phyloP scores from a whole-genome alignment of 2,888 invertebrate genomes.

The Epicampocera succincta region DNA sequence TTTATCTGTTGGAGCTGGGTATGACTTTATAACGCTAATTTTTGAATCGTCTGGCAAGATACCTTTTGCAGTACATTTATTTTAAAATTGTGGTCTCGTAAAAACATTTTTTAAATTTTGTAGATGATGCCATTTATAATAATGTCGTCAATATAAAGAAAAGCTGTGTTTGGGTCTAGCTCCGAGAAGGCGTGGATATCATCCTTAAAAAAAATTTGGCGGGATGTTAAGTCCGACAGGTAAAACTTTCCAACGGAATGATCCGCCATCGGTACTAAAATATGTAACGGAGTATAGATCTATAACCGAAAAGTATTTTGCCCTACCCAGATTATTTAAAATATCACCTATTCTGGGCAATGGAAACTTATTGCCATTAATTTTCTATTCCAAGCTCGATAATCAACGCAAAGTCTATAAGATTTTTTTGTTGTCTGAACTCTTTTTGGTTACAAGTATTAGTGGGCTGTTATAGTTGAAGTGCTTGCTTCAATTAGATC shows the following conservation, averaged over 20 bases:
- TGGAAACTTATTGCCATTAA: not conserved
- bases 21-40: too few species aligned
- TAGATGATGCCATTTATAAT: conserved; percentile 58
- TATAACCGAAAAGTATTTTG: conserved; percentile 6
- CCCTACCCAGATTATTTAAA: conserved; percentile 6
- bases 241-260: conserved; percentile 51
- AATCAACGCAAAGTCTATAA: conserved; percentile 25
- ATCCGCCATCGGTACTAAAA: conserved; percentile 7
- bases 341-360: not conserved
- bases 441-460: not conserved
- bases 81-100: too few species aligned
- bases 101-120: conserved; percentile 28
- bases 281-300: conserved; percentile 29
- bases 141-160: conserved; percentile 71
- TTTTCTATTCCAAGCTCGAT: conserved; percentile 10
- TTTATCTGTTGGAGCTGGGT: too few species aligned
- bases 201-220: conserved; percentile 69
- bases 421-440: not conserved
- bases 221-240: conserved; percentile 70
- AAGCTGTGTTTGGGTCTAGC: conserved; percentile 35
- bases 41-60: too few species aligned
- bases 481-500: not conserved
- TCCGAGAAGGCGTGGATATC: conserved; percentile 72
- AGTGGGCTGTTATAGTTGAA: not conserved
- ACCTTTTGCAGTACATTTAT: too few species aligned